Evolutionary conservation across 1,140 invertebrate species (phyloP).

Genomic region (Maniola jurtina): DNA sequence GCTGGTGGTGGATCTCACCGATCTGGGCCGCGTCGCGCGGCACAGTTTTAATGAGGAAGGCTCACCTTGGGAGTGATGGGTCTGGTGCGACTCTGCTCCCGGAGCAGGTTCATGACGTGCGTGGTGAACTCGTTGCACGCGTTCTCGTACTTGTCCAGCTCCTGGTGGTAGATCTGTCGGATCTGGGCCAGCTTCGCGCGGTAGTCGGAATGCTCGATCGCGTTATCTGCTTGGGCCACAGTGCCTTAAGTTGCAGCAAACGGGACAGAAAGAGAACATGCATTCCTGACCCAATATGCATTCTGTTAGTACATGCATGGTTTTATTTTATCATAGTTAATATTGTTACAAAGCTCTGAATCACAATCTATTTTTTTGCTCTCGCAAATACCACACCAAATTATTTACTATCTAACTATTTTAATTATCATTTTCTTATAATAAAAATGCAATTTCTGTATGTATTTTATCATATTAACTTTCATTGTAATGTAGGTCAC

Average conservation of each 20-base stretch:
- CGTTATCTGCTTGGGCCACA: constrained; percentile 91
- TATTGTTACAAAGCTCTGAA: neutral
- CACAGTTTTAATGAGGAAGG: neutral
- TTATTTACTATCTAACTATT: too few relatives aligned
- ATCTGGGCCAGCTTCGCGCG: constrained; percentile 99
- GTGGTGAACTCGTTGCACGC: constrained; percentile 99
- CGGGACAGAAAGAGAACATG: constrained; percentile 58
- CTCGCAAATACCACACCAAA: too few relatives aligned
- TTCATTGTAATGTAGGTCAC: too few relatives aligned
- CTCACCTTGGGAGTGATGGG: constrained; percentile 90
- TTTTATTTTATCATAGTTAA: constrained; percentile 1
- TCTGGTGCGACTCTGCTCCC: constrained; percentile 97
- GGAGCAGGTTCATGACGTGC: constrained; percentile 98
- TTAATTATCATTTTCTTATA: too few relatives aligned
- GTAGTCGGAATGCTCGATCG: constrained; percentile 99
- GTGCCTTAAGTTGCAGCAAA: constrained; percentile 63
- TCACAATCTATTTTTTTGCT: neutral
- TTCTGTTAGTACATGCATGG: constrained; percentile 17
- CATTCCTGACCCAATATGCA: constrained; percentile 38
- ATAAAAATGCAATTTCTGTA: too few relatives aligned
- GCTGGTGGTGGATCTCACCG: too few relatives aligned
- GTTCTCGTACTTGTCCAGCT: constrained; percentile 99
- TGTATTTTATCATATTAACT: too few relatives aligned
- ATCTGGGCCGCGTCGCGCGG: too few relatives aligned
- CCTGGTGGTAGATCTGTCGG: constrained; percentile 99